Evolutionary conservation across 1,140 invertebrate species (phyloP), one percentile per base, ranked within the genome.

Genomic region (Ceratosolen fusciceps): DNA sequence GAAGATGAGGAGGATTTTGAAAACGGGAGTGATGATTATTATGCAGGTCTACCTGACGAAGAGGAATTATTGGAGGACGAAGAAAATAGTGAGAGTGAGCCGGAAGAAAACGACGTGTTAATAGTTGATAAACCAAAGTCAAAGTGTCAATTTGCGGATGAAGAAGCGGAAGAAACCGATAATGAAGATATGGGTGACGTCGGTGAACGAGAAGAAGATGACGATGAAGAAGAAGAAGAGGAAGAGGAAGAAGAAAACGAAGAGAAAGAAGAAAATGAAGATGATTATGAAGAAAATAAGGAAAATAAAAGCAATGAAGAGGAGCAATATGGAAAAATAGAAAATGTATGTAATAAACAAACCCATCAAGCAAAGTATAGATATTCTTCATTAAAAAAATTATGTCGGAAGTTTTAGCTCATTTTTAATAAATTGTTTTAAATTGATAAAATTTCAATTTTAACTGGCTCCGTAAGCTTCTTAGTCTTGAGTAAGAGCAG

Each of bases 121-220:
- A 77, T 83, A 0, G 82, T 81, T 47, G 84, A 86, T 8, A 87
- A 85, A 10, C 86, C 86, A 65, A 84, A 80, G 37, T 83, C 82
- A 34, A 84, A 80, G 43, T 84, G 83, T 58, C 75, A 47, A 1
- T 90, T 88, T 80, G 86, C 73, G 7, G 87, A 91, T 58, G 89
- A 90, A 31, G 89, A 90, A 76, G 90, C 87, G 9, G 87, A 90
- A 79, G 87, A 88, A 10, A 88, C 86, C 56, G 85, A 83, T 0
- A 67, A 84, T 54, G 84, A 85, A 49, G 83, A 84, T 37, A 80
- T 81, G 31, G 79, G 83, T 43, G 84, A 90, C 77, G 88, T 90
- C 78, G 87, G 91, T 70, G 88, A 88, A 73, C 91, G 88, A 52
- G 86, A 88, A 39, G 80, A 87, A 14, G 86, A 88, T 62, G 85